A percentile compares a stretch with the other conserved stretches of the same genome.
These are phyloP conservation scores for Scaptomyza tumidula DNA, from an alignment of 2,888 invertebrate species.

Conservation along the genomic window DNA sequence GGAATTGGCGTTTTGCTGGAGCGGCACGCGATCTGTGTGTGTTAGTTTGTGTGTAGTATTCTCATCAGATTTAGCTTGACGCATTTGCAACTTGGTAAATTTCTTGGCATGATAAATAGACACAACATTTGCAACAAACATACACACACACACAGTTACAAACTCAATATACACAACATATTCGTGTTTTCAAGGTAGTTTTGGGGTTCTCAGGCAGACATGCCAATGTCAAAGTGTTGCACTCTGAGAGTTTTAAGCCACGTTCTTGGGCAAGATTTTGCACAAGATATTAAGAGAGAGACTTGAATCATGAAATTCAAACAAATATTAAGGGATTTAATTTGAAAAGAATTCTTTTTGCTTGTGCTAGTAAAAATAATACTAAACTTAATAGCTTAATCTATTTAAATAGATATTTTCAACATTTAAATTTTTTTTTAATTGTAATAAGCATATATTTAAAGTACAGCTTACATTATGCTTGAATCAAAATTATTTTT, in stretches of 20 bases:
- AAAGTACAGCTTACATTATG: too few species aligned
- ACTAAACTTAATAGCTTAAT: too few species aligned
- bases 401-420: too few species aligned
- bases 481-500: too few species aligned
- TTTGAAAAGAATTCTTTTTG: neutral
- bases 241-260: conserved; percentile 37
- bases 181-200: conserved; percentile 57
- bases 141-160: conserved; percentile 16
- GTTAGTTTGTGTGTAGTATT: conserved; percentile 36
- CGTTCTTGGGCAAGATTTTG: conserved; percentile 15
- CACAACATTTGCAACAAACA: conserved; percentile 15
- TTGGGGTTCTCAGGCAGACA: conserved; percentile 71
- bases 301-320: neutral
- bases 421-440: too few species aligned
- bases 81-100: conserved; percentile 35
- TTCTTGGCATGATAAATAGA: conserved; percentile 34
- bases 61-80: conserved; percentile 37
- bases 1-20: conserved; percentile 23
- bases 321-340: neutral
- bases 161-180: conserved; percentile 31
- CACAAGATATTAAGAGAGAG: neutral
- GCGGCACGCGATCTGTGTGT: conserved; percentile 60
- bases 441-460: too few species aligned
- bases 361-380: neutral
- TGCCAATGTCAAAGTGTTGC: conserved; percentile 71